A percentile compares a stretch with the other conserved stretches of the same genome.
Evolutionary conservation across 2,888 invertebrate species (phyloP).

Genomic region (Cephus spinipes): DNA sequence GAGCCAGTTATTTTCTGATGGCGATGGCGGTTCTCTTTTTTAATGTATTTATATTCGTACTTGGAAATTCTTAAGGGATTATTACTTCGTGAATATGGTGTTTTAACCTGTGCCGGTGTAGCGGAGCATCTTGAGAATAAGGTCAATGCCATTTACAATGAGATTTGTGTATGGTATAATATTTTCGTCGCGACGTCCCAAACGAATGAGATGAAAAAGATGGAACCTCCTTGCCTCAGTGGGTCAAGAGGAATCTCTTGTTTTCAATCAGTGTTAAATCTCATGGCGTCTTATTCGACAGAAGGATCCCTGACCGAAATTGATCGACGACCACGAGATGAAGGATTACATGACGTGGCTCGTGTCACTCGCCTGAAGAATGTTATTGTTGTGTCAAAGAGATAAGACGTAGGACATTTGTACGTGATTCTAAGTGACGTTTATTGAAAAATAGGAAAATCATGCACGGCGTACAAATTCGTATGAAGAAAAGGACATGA

Average conservation of each 20-base stretch:
- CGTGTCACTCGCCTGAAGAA: background rate
- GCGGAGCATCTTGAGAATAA: background rate
- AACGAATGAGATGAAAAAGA: background rate
- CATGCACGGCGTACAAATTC: too few species aligned
- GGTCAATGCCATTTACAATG: conserved; percentile 1
- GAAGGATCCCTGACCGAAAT: conserved; percentile 31
- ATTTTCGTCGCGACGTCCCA: background rate
- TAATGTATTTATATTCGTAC: background rate
- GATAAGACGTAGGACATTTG: background rate
- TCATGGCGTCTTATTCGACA: background rate
- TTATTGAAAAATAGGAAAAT: background rate
- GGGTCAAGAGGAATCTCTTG: conserved; percentile 5
- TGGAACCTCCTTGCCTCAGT: background rate
- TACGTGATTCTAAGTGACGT: background rate
- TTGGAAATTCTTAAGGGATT: background rate
- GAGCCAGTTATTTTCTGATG: background rate
- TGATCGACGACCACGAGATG: conserved; percentile 13
- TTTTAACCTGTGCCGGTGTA: background rate
- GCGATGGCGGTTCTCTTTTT: too few species aligned
- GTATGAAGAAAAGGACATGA: too few species aligned
- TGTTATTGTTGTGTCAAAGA: background rate
- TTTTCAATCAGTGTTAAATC: background rate
- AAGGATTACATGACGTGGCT: background rate
- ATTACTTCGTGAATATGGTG: background rate
- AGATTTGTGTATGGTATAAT: background rate